Conservation (phyloP, 2,888 invertebrate species). For the Pseudanteris insignis region DNA sequence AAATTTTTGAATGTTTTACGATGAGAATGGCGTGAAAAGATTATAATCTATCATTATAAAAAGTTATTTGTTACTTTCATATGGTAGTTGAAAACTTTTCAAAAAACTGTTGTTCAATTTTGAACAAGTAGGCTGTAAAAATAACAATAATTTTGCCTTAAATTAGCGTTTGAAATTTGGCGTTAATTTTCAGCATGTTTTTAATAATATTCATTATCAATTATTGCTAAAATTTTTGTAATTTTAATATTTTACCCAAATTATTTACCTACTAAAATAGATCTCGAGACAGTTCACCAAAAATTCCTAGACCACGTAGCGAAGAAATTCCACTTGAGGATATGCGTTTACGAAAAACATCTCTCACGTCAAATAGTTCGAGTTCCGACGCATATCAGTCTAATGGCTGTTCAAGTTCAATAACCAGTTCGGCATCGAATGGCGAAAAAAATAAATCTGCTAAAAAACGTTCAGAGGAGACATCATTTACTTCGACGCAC, state of each 20-base stretch:
- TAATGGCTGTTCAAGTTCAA: slow-evolving; percentile 25
- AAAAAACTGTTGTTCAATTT: too few relatives aligned
- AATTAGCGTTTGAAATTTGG: too few relatives aligned
- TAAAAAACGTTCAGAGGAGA: slow-evolving; percentile 74
- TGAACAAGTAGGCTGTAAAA: too few relatives aligned
- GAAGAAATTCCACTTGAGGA: slow-evolving; percentile 86
- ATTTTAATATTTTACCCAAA: neutral
- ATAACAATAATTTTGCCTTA: too few relatives aligned
- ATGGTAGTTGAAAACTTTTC: too few relatives aligned
- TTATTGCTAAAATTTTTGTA: too few relatives aligned
- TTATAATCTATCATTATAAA: too few relatives aligned
- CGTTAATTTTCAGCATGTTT: neutral
- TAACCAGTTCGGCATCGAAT: slow-evolving; percentile 39
- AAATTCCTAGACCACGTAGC: slow-evolving; percentile 77
- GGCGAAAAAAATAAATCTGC: slow-evolving; percentile 41
- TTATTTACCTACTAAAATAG: slow-evolving; percentile 52
- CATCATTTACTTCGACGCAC: slow-evolving; percentile 77
- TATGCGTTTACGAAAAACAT: slow-evolving; percentile 69
- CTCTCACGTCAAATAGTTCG: slow-evolving; percentile 53
- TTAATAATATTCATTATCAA: slow-evolving; percentile 1
- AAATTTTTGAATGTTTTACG: too few relatives aligned
- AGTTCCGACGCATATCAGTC: slow-evolving; percentile 34
- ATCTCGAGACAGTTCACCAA: slow-evolving; percentile 77
- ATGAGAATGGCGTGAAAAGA: too few relatives aligned
- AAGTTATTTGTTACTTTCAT: too few relatives aligned